Conservation (phyloP, 2,888 invertebrate species). For the Leptopilina drosophilae region DNA sequence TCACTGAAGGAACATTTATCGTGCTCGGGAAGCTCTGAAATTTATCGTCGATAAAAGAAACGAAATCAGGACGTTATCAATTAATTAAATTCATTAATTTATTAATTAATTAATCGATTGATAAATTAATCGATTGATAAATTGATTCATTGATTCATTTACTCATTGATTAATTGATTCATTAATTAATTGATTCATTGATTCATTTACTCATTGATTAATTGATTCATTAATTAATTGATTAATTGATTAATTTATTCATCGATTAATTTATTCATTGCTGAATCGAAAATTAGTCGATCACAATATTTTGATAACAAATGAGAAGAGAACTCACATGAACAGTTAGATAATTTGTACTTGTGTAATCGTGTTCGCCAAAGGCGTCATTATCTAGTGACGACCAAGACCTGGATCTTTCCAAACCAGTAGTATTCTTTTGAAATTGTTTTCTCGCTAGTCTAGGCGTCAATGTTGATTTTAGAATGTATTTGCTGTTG, state of each 20-base stretch:
- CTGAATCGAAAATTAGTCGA: not conserved
- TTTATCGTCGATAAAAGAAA: not conserved
- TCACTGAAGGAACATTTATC: constrained; percentile 83
- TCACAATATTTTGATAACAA: not conserved
- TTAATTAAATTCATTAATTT: no score
- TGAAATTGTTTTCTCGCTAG: constrained; percentile 85
- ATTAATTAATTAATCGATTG: no score
- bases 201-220: no score
- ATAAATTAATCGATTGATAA: no score
- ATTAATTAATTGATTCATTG: no score
- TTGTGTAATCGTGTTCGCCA: constrained; percentile 79
- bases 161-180: no score
- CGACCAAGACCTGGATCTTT: constrained; percentile 86
- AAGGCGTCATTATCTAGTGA: constrained; percentile 82
- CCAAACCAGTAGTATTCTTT: constrained; percentile 81
- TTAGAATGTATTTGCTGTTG: constrained; percentile 89
- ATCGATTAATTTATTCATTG: no score
- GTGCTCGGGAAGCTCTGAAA: constrained; percentile 82
- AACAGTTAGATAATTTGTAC: constrained; percentile 86
- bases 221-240: no score
- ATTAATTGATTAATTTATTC: no score
- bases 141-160: no score
- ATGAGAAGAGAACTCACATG: constrained; percentile 79
- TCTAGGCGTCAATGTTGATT: constrained; percentile 89
- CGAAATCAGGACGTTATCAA: no score